Conservation (phyloP, 2,797 vertebrate species). For the Dipus sagitta region DNA sequence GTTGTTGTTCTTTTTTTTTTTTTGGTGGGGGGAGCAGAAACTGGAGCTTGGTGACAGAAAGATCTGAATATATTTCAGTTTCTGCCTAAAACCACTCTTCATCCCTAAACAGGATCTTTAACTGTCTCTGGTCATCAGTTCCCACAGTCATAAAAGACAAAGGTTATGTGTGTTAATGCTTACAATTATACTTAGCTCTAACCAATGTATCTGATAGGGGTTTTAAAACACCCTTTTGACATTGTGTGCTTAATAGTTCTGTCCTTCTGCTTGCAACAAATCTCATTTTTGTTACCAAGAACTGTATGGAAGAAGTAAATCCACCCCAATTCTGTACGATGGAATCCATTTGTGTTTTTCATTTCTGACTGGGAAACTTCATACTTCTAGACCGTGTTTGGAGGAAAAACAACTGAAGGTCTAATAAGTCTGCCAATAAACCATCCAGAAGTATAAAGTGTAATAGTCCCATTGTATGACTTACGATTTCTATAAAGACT, state of each 20-base stretch:
- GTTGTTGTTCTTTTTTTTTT: background rate
- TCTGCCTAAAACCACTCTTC: background rate
- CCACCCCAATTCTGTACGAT: constrained; percentile 86
- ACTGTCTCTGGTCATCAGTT: background rate
- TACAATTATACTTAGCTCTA: background rate
- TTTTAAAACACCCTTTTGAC: constrained; percentile 87
- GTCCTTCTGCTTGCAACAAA: constrained; percentile 89
- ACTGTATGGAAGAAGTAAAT: constrained; percentile 87
- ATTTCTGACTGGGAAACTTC: constrained; percentile 82
- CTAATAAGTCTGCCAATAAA: constrained; percentile 71
- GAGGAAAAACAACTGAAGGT: constrained; percentile 62
- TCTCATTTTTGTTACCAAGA: constrained; percentile 89
- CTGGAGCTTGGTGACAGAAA: background rate
- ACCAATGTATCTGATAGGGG: background rate
- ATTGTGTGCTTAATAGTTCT: constrained; percentile 88
- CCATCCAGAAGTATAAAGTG: constrained; percentile 65
- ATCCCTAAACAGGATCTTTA: background rate
- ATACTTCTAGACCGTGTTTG: constrained; percentile 71
- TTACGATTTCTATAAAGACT: constrained; percentile 70
- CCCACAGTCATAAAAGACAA: background rate
- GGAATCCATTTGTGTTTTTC: constrained; percentile 85
- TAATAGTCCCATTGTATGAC: constrained; percentile 62
- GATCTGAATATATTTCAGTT: background rate
- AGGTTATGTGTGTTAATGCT: background rate
- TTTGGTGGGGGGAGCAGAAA: background rate